Evolutionary conservation across 1,140 invertebrate species (phyloP), one percentile per base, ranked within the genome.

Genomic region (Trypoxylus dichotomus): DNA sequence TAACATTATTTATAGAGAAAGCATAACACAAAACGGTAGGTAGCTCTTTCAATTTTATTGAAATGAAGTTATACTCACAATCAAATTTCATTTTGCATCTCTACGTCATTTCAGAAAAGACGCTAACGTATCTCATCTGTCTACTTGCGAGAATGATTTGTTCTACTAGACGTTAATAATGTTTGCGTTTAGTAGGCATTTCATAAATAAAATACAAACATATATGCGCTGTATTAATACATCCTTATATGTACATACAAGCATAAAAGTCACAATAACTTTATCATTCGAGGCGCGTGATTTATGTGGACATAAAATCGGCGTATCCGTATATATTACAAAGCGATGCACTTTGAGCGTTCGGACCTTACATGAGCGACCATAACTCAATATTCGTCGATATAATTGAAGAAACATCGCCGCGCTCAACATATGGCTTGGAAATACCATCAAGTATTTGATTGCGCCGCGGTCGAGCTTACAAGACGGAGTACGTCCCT

Each of bases 231-330:
- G 60, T 63, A 63, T 63, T 63, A 63, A 63, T 63, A 27, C 25
- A 19, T 24, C 60, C 60, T 19, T 63, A 63, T 63, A 63, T 63
- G 60, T 63, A 63, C 25, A 11, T 63, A 63, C 60, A 63, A 63
- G 60, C 60, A 63, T 63, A 63, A 63, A 63, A 63, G 60, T 63
- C 60, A 63, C 60, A 63, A 63, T 63, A 63, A 63, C 25, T 63
- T 63, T 63, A 63, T 63, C 60, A 63, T 63, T 63, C 60, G 21
- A 19, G 19, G 21, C 19, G 25, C 60, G 21, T 63, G 60, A 63
- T 63, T 63, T 63, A 63, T 63, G 60, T 63, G 60, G 60, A 63
- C 60, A 63, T 63, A 63, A 63, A 63, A 63, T 63, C 19, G 60
- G 60, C 60, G 60, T 63, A 63, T 63, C 60, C 21, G 60, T 63